Evolutionary conservation across 2,888 invertebrate genomes (phyloP), one percentile per base, ranked within the genome.

Genomic region (Dioctria rufipes): DNA sequence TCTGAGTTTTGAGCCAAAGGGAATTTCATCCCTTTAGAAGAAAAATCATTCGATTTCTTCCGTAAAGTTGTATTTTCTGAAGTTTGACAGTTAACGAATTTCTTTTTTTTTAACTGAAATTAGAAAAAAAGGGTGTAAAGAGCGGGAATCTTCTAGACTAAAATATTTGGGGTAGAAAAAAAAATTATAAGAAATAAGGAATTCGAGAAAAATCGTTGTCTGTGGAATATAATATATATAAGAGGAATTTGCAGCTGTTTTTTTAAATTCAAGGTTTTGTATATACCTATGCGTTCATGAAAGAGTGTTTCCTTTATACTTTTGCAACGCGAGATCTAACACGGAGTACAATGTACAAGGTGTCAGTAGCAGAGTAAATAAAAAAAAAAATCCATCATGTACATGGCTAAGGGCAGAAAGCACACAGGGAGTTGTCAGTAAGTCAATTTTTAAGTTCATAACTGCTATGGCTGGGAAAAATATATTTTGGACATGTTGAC

Each of bases 71-170:
- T 51, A 37, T 51, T 69, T 69, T 69, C 49, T 69, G 9, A 69
- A 37, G 49, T 54, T 37, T 69, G 69, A 69, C 69, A 69, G 69
- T 54, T 69, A 69, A 69, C 69, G 69, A 69, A 51, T 69, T 69
- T 69, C n/a, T 51, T 42, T 5, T 11, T 5, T 25, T 69, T 39
- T 69, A 39, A 69, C 51, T 25, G 25, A 25, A 25, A 25, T 25
- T 25, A 51, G 37, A 39, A 8, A 69, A 69, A 69, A 51, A 46
- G 51, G 69, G 51, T 39, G 39, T 37, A 69, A 25, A 25, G 25
- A 51, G 39, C 51, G 49, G 25, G 40, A 49, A 46, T 11, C 6
- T 69, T 51, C 25, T 37, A 43, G 67, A 46, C 43, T 42, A 43
- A 46, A 65, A 6, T 42, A 25, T 67, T 67, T 67, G 13, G 37